Base-by-base conservation (phyloP, 2,797 vertebrate species). In the Carduelis carduelis region DNA sequence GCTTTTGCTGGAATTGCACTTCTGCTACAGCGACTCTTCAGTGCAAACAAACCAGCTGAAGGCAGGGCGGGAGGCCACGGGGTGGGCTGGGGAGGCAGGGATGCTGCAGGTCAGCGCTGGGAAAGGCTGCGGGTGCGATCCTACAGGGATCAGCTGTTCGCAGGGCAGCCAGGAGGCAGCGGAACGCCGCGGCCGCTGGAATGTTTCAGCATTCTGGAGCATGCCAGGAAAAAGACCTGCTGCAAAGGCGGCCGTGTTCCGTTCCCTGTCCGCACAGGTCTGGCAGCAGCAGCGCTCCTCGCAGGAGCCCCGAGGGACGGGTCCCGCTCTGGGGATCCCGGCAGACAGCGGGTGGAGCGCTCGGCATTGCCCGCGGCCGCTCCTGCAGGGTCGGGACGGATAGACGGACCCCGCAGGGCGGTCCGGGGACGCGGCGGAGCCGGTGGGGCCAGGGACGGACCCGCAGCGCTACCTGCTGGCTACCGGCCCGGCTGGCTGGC, bases 1-100 rank as follows among this genome's bases (percentile, higher is more conserved):
- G 91, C 78, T 93, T 92, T 94, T 83, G 81, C 88, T 93, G 94
- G 77, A 88, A 49, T 83, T 84, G 90, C 74, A 75, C 43, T 95
- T 82, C 49, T 72, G 84, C 78, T 76, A 14, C 68, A 70, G 83
- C 92, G 68, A 27, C 70, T 16, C 85, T n/a, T 76, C 12, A 47
- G 80, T 1, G 85, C 71, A 89, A 93, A 87, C 61, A 64, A 50
- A 41, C 11, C 1, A 3, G 52, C 44, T 9, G 61, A 14, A 27
- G 78, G 12, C 64, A 65, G 93, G 72, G 53, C n/a, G 3, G 17
- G 92, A 49, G 72, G 91, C 65, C 59, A 9, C 0, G 32, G 53
- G 26, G 12, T 1, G 69, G 20, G 60, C 80, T 34, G 84, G 70
- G 88, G 71, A 50, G 78, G 47, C 50, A 21, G 56, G n/a, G 78